These are phyloP conservation scores for Psammodynastes pulverulentus DNA, from an alignment of 2,113 vertebrate species.

Conservation along the genomic window DNA sequence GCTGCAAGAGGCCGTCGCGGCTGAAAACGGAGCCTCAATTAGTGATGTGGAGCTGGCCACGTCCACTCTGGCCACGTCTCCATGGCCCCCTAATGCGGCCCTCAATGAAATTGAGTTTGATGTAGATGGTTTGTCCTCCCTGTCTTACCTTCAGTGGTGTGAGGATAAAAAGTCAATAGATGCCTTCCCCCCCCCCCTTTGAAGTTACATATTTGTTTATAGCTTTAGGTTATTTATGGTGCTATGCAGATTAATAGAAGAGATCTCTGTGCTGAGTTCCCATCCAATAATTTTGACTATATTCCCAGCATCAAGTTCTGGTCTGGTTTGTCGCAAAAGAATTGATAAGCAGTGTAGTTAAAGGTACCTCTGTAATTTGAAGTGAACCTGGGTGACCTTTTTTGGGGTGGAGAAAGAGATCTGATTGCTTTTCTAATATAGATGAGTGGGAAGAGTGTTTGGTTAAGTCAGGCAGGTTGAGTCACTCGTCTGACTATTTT, in stretches of 20 bases:
- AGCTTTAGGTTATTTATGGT: background rate
- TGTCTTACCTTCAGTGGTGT: background rate
- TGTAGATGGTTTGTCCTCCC: background rate
- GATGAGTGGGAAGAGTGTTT: background rate
- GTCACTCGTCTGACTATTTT: background rate
- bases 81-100: too few relatives aligned
- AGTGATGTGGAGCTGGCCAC: too few relatives aligned
- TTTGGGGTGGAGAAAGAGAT: too few relatives aligned
- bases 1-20: too few relatives aligned
- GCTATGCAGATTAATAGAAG: background rate
- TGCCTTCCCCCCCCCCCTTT: background rate
- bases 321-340: background rate
- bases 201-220: background rate
- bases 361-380: background rate
- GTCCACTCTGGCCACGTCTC: too few relatives aligned
- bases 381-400: background rate
- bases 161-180: background rate
- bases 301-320: background rate
- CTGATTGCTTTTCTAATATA: background rate
- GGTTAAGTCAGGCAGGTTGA: background rate
- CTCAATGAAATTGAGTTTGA: too few relatives aligned
- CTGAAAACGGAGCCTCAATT: too few relatives aligned
- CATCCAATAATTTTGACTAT: background rate
- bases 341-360: background rate
- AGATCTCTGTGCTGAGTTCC: background rate